phyloP scores from a whole-genome alignment of 2,113 vertebrate genomes.

The Rattus norvegicus region DNA sequence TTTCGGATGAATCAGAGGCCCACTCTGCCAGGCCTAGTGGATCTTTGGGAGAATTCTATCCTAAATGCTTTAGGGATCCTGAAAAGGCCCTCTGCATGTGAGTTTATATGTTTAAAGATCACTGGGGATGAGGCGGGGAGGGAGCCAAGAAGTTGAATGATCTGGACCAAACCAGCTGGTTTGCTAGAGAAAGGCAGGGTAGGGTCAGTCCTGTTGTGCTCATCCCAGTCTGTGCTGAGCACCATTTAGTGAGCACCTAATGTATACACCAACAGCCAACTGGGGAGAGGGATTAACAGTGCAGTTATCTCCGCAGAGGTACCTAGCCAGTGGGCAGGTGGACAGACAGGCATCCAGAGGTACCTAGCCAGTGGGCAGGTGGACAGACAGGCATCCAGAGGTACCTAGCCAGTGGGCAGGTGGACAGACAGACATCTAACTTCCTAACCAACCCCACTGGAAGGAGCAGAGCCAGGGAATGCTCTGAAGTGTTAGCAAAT shows the following conservation, averaged over 20 bases:
- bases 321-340: background rate
- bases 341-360: constrained; percentile 15
- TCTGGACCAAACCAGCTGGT: background rate
- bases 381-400: too few species aligned
- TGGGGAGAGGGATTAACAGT: background rate
- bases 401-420: background rate
- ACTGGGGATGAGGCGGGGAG: background rate
- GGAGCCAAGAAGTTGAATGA: background rate
- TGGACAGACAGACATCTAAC: background rate
- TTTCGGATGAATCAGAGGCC: background rate
- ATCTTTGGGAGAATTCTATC: constrained; percentile 18
- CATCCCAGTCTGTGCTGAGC: background rate
- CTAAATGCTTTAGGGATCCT: constrained; percentile 39
- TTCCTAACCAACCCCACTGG: background rate
- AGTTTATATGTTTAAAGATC: constrained; percentile 70
- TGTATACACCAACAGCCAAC: too few species aligned
- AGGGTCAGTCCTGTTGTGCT: background rate
- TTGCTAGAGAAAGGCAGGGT: constrained; percentile 28
- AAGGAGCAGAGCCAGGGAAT: background rate
- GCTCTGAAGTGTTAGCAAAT: background rate
- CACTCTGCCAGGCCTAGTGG: background rate
- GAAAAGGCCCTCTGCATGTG: constrained; percentile 41
- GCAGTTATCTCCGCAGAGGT: background rate
- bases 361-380: background rate
- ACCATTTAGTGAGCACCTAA: background rate